A percentile compares a stretch with the other conserved stretches of the same genome.
Conservation (phyloP, 2,888 invertebrate genomes). For the Hydraecia micacea region DNA sequence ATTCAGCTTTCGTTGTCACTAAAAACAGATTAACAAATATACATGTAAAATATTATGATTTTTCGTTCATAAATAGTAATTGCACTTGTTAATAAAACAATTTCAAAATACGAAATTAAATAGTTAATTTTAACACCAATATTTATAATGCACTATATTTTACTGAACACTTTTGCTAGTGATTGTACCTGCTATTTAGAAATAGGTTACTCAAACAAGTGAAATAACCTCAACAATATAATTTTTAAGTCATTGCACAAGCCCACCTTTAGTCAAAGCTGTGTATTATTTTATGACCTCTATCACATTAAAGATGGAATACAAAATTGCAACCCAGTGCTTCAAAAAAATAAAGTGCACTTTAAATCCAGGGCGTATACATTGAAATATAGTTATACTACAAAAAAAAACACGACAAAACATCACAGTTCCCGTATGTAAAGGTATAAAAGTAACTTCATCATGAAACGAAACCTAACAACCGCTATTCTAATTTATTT, state of each 20-base stretch:
- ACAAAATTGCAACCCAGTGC: neutral
- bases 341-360: conserved; percentile 22
- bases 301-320: neutral
- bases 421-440: conserved; percentile 70
- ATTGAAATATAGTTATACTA: conserved; percentile 18
- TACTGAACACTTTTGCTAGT: conserved; percentile 10
- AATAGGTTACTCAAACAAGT: conserved; percentile 4
- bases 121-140: conserved; percentile 2
- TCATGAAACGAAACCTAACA: conserved; percentile 27
- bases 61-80: conserved; percentile 35
- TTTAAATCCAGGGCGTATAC: conserved; percentile 28
- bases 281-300: neutral
- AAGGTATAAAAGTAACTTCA: conserved; percentile 41
- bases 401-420: conserved; percentile 45
- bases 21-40: conserved; percentile 1
- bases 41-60: neutral
- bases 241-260: conserved; percentile 29
- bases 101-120: conserved; percentile 1
- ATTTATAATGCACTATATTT: conserved; percentile 26
- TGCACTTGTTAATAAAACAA: conserved; percentile 25
- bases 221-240: conserved; percentile 3
- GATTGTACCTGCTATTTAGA: conserved; percentile 16
- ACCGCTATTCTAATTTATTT: conserved; percentile 56
- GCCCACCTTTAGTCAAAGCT: conserved; percentile 10
- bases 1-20: conserved; percentile 29